Evolutionary conservation across 2,888 invertebrate species (phyloP).

Genomic region (Magallana nippona): DNA sequence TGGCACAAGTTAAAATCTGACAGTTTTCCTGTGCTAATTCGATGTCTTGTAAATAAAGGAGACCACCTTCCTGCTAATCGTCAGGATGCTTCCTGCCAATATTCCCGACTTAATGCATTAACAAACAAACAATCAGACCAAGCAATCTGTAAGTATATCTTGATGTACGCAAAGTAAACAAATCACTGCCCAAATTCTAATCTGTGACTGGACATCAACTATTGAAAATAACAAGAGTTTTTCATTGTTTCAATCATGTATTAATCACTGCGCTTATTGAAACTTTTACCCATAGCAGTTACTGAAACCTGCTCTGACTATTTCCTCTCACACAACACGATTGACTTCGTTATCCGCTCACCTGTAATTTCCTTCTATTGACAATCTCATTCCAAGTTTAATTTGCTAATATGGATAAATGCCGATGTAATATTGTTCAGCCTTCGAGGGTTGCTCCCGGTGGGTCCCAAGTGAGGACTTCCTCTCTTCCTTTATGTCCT

Average conservation of each 20-base stretch:
- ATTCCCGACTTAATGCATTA: conserved; percentile 25
- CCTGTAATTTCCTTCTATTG: conserved; percentile 32
- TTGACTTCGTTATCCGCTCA: conserved; percentile 1
- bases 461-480: background rate
- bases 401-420: conserved; percentile 33
- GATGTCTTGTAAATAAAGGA: background rate
- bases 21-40: conserved; percentile 7
- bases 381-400: conserved; percentile 28
- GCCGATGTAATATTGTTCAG: conserved; percentile 28
- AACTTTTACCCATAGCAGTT: background rate
- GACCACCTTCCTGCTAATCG: conserved; percentile 15
- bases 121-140: background rate
- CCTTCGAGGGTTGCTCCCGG: background rate
- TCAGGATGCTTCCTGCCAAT: background rate
- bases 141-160: background rate
- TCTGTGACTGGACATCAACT: conserved; percentile 25
- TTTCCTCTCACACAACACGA: background rate
- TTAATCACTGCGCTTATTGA: background rate
- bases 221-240: background rate
- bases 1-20: background rate
- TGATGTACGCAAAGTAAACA: conserved; percentile 5
- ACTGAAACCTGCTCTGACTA: too few species aligned
- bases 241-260: background rate
- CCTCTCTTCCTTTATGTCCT: conserved; percentile 6
- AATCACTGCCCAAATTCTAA: conserved; percentile 15